Evolutionary conservation across 2,113 vertebrate species (phyloP).

Genomic region (Dasyurus viverrinus): DNA sequence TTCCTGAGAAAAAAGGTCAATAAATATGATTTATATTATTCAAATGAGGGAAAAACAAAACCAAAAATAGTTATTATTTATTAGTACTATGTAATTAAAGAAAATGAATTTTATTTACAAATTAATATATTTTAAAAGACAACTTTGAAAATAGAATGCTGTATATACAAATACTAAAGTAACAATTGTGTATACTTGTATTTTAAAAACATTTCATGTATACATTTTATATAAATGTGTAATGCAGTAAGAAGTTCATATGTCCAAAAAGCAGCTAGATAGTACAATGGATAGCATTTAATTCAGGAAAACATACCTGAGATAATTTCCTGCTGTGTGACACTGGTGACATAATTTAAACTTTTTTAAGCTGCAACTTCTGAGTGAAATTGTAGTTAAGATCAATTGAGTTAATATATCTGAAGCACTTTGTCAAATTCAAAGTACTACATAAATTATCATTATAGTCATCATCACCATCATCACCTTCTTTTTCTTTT

Average conservation of each 20-base stretch:
- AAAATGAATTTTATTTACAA: constrained; percentile 4
- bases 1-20: constrained; percentile 50
- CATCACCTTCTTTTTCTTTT: too few relatives aligned
- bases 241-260: background rate
- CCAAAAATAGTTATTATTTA: background rate
- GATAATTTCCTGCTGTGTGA: background rate
- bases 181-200: background rate
- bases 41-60: constrained; percentile 18
- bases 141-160: background rate
- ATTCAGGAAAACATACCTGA: background rate
- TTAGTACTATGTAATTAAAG: constrained; percentile 27
- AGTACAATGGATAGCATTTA: background rate
- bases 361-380: background rate
- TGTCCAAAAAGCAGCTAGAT: background rate
- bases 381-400: background rate
- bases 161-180: background rate
- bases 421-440: background rate
- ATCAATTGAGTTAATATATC: background rate
- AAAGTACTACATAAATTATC: too few relatives aligned
- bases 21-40: constrained; percentile 18
- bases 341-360: background rate
- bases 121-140: background rate
- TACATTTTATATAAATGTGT: constrained; percentile 1
- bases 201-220: background rate
- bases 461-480: too few relatives aligned